Percentiles rank a stretch among this genome's conserved stretches.
Conservation (phyloP, 35 echinoderm and acorn worm species). For the Chiridota heheva region DNA sequence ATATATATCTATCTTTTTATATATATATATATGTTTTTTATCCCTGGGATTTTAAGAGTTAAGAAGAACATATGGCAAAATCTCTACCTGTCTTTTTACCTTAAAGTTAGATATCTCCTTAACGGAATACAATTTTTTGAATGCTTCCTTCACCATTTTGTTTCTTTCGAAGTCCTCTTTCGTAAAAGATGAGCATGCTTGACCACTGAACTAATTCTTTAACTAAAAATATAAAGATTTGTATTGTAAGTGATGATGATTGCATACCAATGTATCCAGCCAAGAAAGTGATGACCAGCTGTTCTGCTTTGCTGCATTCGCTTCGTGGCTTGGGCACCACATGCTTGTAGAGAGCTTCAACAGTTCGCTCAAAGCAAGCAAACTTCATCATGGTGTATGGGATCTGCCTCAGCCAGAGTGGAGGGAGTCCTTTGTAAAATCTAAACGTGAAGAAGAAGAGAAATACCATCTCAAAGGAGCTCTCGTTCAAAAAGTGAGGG, state of each 20-base stretch:
- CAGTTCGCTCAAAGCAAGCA: slow-evolving; percentile 97
- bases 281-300: slow-evolving; percentile 89
- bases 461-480: neutral
- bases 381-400: slow-evolving; percentile 99
- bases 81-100: too few relatives aligned
- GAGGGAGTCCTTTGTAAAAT: slow-evolving; percentile 99
- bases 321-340: slow-evolving; percentile 90
- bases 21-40: too few relatives aligned
- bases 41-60: too few relatives aligned
- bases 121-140: too few relatives aligned
- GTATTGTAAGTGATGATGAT: slow-evolving; percentile 1
- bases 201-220: too few relatives aligned
- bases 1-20: too few relatives aligned
- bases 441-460: slow-evolving; percentile 32
- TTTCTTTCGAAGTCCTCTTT: too few relatives aligned
- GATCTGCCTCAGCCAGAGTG: slow-evolving; percentile 96
- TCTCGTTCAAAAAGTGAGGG: too few relatives aligned
- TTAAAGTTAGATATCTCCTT: too few relatives aligned
- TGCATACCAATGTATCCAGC: slow-evolving; percentile 99
- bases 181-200: too few relatives aligned
- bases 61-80: too few relatives aligned
- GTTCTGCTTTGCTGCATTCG: slow-evolving; percentile 87
- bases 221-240: neutral
- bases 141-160: too few relatives aligned
- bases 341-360: slow-evolving; percentile 87